These are phyloP conservation scores for Rhizoglyphus robini DNA, from an alignment of 1,140 invertebrate genomes.

Conservation along the genomic window DNA sequence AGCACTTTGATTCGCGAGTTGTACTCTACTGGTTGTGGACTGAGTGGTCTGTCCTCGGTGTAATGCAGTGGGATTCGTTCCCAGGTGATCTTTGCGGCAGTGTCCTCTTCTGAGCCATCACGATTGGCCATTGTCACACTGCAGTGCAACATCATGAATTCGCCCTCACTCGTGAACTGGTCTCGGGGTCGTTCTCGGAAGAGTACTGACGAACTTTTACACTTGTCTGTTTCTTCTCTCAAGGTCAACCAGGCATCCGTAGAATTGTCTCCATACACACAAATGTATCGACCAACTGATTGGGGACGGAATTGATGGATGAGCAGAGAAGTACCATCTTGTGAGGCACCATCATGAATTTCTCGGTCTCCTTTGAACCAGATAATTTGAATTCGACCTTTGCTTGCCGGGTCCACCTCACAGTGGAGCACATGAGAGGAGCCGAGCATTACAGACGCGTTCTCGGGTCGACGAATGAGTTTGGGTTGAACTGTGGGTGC, in stretches of 20 bases:
- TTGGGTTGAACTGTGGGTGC: constrained; percentile 8
- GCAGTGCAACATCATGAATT: constrained; percentile 25
- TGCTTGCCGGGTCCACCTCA: neutral
- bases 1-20: constrained; percentile 19
- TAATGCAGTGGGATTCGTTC: constrained; percentile 4
- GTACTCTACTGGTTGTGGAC: constrained; percentile 3
- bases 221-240: neutral
- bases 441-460: constrained; percentile 6
- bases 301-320: constrained; percentile 17
- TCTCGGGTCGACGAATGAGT: constrained; percentile 13
- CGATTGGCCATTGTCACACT: neutral
- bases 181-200: constrained; percentile 26
- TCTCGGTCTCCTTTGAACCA: constrained; percentile 19
- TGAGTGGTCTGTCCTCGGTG: constrained; percentile 17
- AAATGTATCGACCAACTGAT: constrained; percentile 19
- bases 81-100: constrained; percentile 17
- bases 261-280: constrained; percentile 16
- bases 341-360: constrained; percentile 5
- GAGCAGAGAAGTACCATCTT: constrained; percentile 17
- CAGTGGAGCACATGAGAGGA: constrained; percentile 23
- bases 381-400: neutral
- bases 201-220: constrained; percentile 6
- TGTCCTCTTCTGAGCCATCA: neutral
- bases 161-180: constrained; percentile 21
- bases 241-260: constrained; percentile 18